Base-by-base conservation (phyloP, 2,113 vertebrate genomes). In the Colossoma macropomum region DNA sequence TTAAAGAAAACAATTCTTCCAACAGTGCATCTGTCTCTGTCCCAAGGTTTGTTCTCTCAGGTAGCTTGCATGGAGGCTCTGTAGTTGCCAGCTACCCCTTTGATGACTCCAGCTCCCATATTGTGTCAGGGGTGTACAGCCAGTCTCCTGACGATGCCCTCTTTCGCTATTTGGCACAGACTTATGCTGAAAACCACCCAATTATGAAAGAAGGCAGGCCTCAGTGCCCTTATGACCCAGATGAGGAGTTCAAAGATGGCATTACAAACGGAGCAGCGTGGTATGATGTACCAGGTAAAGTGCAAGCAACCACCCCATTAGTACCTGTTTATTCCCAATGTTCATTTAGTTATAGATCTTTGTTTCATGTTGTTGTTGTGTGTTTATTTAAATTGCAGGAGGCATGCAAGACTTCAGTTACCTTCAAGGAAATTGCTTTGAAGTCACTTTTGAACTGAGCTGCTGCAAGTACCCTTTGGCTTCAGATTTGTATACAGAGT, bases 351-450 rank as follows among this genome's bases (percentile, higher is more conserved):
- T 60, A 0, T 75, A 15, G 52, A 38, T 60, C 12, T 62, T 13
- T 17, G 32, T 70, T 45, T 13, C 34, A 45, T 71, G 11, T n/a
- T 25, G n/a, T 15, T 69, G 30, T 38, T 21, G 9, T 30, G 23
- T 56, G 12, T 71, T 41, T 13, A 25, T 45, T 32, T 80, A 59
- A 70, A 70, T 25, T 85, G 16, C 86, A 99, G 98, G 98, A 86
- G 96, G 97, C 30, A 98, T 99, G 96, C 97, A 99, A 91, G 96
- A 98, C 92, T 99, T 95, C 92, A 98, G 97, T 93, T 99, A 98
- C 1, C 84, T 98, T 45, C 91, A 96, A 93, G 97, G 96, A 75
- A 95, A 96, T 92, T 99, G 97, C 91, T 94, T 98, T 90, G 97
- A 99, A 91, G 95, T 98, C 90, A 97, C 97, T 0, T 88, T 99